These are phyloP conservation scores for Passer montanus DNA, from an alignment of 2,113 vertebrate species.

Conservation along the genomic window DNA sequence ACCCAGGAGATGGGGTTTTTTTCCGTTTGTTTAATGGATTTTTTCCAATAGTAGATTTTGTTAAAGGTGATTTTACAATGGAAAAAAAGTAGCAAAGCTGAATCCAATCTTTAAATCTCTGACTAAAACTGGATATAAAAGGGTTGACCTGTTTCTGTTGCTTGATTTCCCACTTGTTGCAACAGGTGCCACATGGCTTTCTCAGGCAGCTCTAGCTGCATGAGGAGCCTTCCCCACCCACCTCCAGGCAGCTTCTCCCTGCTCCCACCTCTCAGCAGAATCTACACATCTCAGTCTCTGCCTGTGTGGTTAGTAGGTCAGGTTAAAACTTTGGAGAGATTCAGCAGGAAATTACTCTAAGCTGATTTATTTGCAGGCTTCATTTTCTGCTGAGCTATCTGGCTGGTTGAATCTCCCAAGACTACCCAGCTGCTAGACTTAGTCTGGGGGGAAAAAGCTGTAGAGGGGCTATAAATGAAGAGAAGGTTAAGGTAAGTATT, in stretches of 20 bases:
- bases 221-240: neutral
- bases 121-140: neutral
- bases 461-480: neutral
- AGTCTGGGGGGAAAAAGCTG: accelerated
- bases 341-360: neutral
- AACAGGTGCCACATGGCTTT: neutral
- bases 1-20: neutral
- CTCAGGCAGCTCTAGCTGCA: neutral
- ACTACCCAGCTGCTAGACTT: neutral
- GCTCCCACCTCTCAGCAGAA: neutral
- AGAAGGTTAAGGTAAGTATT: neutral
- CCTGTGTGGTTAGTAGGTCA: neutral
- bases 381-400: neutral
- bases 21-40: neutral
- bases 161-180: neutral
- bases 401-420: neutral
- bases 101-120: neutral
- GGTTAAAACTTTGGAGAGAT: neutral
- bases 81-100: neutral
- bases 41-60: neutral
- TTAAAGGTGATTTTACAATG: neutral
- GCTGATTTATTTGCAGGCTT: neutral
- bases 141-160: neutral
- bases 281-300: neutral
- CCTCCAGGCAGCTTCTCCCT: neutral